A percentile compares a stretch with the other conserved stretches of the same genome.
These are phyloP conservation scores for Sebastes cheni DNA, from an alignment of 2,797 vertebrate species.

Conservation along the genomic window DNA sequence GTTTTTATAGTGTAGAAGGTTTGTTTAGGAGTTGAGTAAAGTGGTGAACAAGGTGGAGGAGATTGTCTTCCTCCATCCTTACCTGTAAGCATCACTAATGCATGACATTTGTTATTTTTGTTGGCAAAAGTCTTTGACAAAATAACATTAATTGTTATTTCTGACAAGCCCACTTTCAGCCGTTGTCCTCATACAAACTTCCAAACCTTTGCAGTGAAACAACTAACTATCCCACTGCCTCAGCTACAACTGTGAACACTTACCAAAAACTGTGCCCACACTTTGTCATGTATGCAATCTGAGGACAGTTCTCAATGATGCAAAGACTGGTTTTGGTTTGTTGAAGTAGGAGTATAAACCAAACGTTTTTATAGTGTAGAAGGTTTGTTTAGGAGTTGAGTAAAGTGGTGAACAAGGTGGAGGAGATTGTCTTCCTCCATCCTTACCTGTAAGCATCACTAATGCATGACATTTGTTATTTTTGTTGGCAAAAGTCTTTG, in stretches of 20 bases:
- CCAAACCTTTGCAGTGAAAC: neutral
- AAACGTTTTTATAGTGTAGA: neutral
- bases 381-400: neutral
- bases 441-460: neutral
- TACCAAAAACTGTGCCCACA: constrained; percentile 99
- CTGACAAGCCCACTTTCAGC: neutral
- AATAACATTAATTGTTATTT: neutral
- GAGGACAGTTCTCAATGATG: neutral
- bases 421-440: neutral
- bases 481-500: neutral
- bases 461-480: neutral
- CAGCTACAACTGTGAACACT: constrained; percentile 54
- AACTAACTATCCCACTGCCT: neutral
- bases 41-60: neutral
- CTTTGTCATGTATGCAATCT: constrained; percentile 94
- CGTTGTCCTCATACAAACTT: neutral
- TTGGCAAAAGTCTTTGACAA: neutral
- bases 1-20: neutral
- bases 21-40: neutral
- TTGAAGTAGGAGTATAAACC: neutral
- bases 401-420: neutral
- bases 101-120: neutral
- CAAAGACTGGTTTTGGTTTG: neutral
- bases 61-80: neutral
- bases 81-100: neutral